Percentiles rank a stretch among this genome's conserved stretches.
Conservation (phyloP, 2,797 vertebrate species). For the Merluccius polli region DNA sequence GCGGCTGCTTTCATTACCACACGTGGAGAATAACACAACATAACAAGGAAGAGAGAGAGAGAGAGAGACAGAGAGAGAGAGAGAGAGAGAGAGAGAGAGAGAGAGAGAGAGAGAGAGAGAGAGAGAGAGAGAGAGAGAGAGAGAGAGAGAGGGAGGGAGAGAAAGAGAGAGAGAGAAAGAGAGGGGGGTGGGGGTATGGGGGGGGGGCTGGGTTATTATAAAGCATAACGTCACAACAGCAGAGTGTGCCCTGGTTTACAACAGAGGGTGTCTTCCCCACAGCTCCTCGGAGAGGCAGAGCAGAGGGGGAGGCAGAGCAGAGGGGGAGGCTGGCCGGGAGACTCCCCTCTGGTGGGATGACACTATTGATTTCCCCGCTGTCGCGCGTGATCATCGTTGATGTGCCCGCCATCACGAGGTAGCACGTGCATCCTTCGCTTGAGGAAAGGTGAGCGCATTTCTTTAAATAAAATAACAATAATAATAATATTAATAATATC, state of each 20-base stretch:
- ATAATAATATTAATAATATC: too few relatives aligned
- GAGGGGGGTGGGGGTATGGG: too few relatives aligned
- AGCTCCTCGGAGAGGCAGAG: slow-evolving; percentile 40
- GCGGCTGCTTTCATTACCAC: not conserved
- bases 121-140: too few relatives aligned
- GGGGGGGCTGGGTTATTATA: not conserved
- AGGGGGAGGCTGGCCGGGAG: slow-evolving; percentile 46
- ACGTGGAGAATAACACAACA: not conserved
- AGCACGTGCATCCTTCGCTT: slow-evolving; percentile 27
- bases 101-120: too few relatives aligned
- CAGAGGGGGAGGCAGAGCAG: not conserved
- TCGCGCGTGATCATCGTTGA: slow-evolving; percentile 55
- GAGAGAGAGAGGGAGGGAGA: too few relatives aligned
- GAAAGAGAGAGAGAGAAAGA: too few relatives aligned
- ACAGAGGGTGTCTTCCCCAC: slow-evolving; percentile 38
- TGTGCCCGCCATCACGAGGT: slow-evolving; percentile 44
- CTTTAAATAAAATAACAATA: not conserved
- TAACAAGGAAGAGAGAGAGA: not conserved
- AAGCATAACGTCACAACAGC: slow-evolving; percentile 8
- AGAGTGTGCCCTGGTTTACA: slow-evolving; percentile 11
- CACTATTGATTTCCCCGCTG: slow-evolving; percentile 56
- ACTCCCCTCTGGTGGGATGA: slow-evolving; percentile 49
- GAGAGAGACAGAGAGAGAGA: too few relatives aligned
- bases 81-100: too few relatives aligned
- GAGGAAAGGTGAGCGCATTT: slow-evolving; percentile 46